phyloP scores from a whole-genome alignment of 2,888 invertebrate genomes.

The Pseudococcus jackbeardsleyi region DNA sequence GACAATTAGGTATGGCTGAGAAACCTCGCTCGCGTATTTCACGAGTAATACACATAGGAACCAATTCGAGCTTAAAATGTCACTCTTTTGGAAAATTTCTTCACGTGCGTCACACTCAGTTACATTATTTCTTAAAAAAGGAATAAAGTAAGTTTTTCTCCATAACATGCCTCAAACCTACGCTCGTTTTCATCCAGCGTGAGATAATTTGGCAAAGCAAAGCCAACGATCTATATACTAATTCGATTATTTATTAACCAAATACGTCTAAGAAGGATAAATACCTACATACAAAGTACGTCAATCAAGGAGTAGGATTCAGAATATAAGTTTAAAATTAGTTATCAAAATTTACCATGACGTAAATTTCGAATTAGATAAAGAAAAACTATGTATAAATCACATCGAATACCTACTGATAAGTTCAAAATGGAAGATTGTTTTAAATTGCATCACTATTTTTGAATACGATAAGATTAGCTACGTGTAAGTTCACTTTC shows the following conservation, averaged over 20 bases:
- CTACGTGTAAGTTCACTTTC: conserved; percentile 24
- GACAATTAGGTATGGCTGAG: no score
- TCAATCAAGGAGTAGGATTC: neutral
- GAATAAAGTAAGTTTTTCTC: no score
- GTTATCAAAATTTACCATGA: conserved; percentile 14
- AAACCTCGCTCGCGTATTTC: no score
- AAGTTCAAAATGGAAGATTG: conserved; percentile 16
- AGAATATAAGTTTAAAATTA: conserved; percentile 11
- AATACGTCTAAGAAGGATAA: neutral
- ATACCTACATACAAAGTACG: neutral
- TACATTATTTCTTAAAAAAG: no score
- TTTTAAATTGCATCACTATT: conserved; percentile 38
- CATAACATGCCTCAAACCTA: no score
- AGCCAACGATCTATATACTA: neutral
- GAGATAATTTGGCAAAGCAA: neutral
- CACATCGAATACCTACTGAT: neutral
- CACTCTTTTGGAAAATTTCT: no score
- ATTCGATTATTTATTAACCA: neutral
- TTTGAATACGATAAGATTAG: neutral
- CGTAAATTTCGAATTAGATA: conserved; percentile 42
- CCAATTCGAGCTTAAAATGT: no score
- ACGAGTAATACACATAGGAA: no score
- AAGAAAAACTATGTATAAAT: neutral
- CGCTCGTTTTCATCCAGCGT: neutral
- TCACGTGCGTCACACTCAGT: no score